Evolutionary conservation across 2,797 vertebrate genomes (phyloP), one percentile per base, ranked within the genome.

Genomic region (Aldrovandia affinis): DNA sequence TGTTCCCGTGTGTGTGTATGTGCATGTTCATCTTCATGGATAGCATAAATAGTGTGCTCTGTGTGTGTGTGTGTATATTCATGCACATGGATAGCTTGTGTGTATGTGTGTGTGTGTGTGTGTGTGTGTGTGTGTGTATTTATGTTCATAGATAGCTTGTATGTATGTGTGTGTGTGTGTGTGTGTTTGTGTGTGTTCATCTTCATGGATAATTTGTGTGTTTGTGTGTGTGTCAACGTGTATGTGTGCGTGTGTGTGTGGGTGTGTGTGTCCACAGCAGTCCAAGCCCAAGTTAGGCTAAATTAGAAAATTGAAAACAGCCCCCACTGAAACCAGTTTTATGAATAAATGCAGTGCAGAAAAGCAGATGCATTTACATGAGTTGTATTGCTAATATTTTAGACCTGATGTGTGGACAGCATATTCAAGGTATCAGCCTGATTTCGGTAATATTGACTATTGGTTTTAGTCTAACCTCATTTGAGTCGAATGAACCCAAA

Each of bases 1-100:
- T 86, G 83, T 78, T 59, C 39, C 81, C 33, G 36, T 42, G 55
- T 61, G 80, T 42, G 80, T 33, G 79, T 63, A 33, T 81, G 22
- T 44, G 36, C 30, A 54, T 39, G 81, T n/a, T n/a, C 57, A 8
- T 61, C 15, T 15, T 20, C 20, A 25, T 61, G 57, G 14, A 25
- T 4, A 25, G n/a, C 39, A n/a, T n/a, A n/a, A n/a, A n/a, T n/a
- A n/a, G 30, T 65, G 61, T 65, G 75, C 8, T 28, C 81, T 79
- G 70, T 39, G 82, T 30, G 30, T 63, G 57, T 44, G 33, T 15
- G 54, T 20, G 79, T 63, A 42, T 81, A 14, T 63, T 30, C n/a
- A 30, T 65, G 25, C n/a, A 30, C 15, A 25, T 65, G 28, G 7
- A 14, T 25, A 65, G 39, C 28, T 6, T 39, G 42, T 52, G 30